A percentile compares a stretch with the other conserved stretches of the same genome.
These are phyloP conservation scores for Crotalus viridis DNA, from an alignment of 2,113 vertebrate species.

Conservation along the genomic window DNA sequence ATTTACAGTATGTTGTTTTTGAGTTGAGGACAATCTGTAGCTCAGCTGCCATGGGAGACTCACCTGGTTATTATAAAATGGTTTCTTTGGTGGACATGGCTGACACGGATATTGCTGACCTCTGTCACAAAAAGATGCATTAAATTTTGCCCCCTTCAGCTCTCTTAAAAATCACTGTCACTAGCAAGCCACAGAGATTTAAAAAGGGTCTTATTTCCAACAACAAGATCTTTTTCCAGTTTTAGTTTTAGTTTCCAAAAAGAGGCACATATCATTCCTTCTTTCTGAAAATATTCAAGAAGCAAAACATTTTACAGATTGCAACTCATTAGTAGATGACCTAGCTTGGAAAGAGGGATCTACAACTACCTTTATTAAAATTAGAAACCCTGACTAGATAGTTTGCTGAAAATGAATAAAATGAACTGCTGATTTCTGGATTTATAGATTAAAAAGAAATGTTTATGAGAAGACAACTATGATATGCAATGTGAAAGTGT, in stretches of 20 bases:
- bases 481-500: background rate
- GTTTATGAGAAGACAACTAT: background rate
- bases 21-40: background rate
- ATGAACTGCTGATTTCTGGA: background rate
- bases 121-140: background rate
- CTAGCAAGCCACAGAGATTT: background rate
- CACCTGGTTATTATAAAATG: background rate
- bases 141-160: background rate
- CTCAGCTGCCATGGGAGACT: background rate
- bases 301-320: background rate
- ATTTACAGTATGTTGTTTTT: background rate
- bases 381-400: background rate
- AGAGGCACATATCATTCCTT: background rate
- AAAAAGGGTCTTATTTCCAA: background rate
- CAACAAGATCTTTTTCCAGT: background rate
- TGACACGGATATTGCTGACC: background rate
- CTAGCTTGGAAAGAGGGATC: background rate
- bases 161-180: background rate
- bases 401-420: background rate
- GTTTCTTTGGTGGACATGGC: background rate
- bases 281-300: background rate
- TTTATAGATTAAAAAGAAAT: background rate
- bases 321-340: background rate
- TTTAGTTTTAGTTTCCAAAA: background rate
- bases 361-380: background rate